Conservation (phyloP, 2,888 invertebrate species). For the Spilosoma lubricipeda region DNA sequence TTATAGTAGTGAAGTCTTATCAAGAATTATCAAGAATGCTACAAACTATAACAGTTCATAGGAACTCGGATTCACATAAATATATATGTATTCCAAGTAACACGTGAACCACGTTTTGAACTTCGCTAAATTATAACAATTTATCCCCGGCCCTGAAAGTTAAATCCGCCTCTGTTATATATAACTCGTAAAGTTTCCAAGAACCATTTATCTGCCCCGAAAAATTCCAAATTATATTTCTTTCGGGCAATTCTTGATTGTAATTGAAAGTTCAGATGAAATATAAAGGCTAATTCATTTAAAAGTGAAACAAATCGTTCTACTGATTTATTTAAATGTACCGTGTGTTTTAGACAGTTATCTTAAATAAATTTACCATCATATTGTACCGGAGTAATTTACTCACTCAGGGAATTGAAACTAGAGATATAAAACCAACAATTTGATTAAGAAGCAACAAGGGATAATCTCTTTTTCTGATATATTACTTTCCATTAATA, state of each 20-base stretch:
- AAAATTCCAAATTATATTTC: constrained; percentile 65
- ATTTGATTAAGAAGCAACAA: neutral
- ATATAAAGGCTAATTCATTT: constrained; percentile 45
- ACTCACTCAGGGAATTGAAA: neutral
- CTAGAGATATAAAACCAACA: neutral
- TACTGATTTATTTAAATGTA: constrained; percentile 20
- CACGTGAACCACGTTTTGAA: constrained; percentile 29
- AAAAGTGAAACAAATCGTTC: constrained; percentile 29
- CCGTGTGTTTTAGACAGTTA: constrained; percentile 3
- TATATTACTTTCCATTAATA: too few relatives aligned
- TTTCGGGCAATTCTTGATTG: constrained; percentile 59
- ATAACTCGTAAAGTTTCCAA: constrained; percentile 62
- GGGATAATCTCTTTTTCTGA: too few relatives aligned
- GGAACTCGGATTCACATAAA: constrained; percentile 9
- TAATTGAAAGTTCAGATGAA: constrained; percentile 60
- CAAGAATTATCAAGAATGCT: neutral
- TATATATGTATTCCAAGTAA: constrained; percentile 12
- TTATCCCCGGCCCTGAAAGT: constrained; percentile 55
- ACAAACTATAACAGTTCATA: neutral
- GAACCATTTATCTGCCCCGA: constrained; percentile 62
- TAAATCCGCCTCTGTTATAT: constrained; percentile 50
- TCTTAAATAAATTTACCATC: neutral
- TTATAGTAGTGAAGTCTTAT: neutral
- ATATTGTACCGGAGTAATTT: neutral
- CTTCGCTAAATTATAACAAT: constrained; percentile 44